These are phyloP conservation scores for Ochropacha duplaris DNA, from an alignment of 2,888 invertebrate genomes.

Conservation along the genomic window DNA sequence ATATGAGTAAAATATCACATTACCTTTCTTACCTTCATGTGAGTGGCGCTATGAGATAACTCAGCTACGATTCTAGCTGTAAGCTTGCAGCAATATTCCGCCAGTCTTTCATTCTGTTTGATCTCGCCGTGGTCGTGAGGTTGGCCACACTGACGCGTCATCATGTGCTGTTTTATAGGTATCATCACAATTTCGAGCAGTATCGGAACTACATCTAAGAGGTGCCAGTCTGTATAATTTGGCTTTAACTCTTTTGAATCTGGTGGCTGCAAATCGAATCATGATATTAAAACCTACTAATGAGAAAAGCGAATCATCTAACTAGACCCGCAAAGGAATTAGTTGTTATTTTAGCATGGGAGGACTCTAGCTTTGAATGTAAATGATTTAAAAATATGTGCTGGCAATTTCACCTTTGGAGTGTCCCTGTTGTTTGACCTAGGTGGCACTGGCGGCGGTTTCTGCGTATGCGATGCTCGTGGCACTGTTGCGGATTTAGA, in stretches of 20 bases:
- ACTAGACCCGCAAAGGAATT: too few relatives aligned
- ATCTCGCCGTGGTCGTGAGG: slow-evolving; percentile 76
- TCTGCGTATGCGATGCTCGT: slow-evolving; percentile 58
- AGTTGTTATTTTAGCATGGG: too few relatives aligned
- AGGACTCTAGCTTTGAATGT: not conserved
- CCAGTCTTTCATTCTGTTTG: slow-evolving; percentile 81
- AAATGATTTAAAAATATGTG: not conserved
- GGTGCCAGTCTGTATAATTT: slow-evolving; percentile 82
- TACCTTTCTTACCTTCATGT: slow-evolving; percentile 45
- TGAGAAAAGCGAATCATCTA: too few relatives aligned
- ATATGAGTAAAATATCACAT: not conserved
- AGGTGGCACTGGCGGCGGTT: slow-evolving; percentile 72
- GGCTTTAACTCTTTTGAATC: slow-evolving; percentile 41
- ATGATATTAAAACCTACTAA: not conserved
- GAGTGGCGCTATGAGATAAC: slow-evolving; percentile 80
- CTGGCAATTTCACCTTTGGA: slow-evolving; percentile 41
- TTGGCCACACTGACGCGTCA: slow-evolving; percentile 74
- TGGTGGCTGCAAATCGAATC: slow-evolving; percentile 34
- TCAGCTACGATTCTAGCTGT: slow-evolving; percentile 93
- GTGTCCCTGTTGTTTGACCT: slow-evolving; percentile 53
- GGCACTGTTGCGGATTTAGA: slow-evolving; percentile 69
- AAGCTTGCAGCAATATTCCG: slow-evolving; percentile 89
- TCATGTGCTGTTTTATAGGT: slow-evolving; percentile 86
- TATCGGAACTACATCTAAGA: slow-evolving; percentile 92
- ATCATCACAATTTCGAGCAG: slow-evolving; percentile 91